Conservation (phyloP, 2,888 invertebrate species). For the Acleris literana region DNA sequence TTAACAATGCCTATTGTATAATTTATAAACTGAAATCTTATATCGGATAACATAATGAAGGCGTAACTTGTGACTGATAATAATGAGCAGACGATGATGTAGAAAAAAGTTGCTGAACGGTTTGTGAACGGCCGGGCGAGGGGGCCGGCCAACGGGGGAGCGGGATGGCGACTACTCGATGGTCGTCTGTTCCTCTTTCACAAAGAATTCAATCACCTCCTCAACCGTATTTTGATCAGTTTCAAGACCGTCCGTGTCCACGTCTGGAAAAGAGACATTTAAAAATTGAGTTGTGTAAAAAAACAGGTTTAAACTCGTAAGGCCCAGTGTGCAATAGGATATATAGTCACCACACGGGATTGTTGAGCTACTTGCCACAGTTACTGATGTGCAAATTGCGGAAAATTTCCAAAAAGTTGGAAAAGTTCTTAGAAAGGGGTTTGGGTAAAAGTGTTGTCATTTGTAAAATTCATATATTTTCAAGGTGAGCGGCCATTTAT, state of each 20-base stretch:
- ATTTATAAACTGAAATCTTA: slow-evolving; percentile 69
- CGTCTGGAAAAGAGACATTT: slow-evolving; percentile 83
- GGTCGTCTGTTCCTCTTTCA: slow-evolving; percentile 95
- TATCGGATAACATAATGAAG: slow-evolving; percentile 64
- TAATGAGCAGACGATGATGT: slow-evolving; percentile 59
- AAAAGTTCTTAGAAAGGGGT: no score
- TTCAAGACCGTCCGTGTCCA: slow-evolving; percentile 96
- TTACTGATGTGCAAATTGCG: no score
- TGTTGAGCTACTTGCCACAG: no score
- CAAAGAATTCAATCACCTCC: slow-evolving; percentile 98
- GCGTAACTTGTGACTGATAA: slow-evolving; percentile 53
- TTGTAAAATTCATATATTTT: no score
- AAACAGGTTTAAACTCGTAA: not conserved
- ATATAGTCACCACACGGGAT: no score
- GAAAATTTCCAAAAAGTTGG: no score
- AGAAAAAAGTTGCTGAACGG: slow-evolving; percentile 43
- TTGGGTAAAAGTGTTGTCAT: no score
- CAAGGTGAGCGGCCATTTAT: no score
- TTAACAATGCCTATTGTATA: slow-evolving; percentile 79
- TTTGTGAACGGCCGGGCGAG: slow-evolving; percentile 48
- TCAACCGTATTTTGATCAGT: slow-evolving; percentile 95
- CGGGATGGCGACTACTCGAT: slow-evolving; percentile 86
- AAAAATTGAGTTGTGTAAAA: not conserved
- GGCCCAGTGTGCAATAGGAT: no score
- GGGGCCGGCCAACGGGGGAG: slow-evolving; percentile 64